Evolutionary conservation across 2,888 invertebrate species (phyloP).

Genomic region (Tetragnatha montana): DNA sequence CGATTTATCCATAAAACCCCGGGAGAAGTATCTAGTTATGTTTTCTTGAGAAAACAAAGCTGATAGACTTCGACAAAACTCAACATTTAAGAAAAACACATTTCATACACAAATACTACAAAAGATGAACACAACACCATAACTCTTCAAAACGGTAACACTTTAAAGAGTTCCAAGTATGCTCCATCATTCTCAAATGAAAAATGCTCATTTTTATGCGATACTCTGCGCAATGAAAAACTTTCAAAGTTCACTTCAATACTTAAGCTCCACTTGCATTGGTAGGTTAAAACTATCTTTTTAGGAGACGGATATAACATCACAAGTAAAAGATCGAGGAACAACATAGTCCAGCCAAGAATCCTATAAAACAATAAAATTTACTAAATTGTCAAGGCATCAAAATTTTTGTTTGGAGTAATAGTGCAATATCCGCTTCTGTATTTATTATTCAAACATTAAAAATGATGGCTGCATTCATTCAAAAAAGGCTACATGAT

Average conservation of each 20-base stretch:
- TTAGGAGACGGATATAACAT: conserved; percentile 52
- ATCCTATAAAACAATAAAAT: conserved; percentile 37
- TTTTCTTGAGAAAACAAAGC: no score
- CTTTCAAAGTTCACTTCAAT: neutral
- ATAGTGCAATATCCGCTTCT: neutral
- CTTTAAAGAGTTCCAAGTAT: neutral
- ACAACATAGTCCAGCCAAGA: conserved; percentile 66
- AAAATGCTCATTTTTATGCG: neutral
- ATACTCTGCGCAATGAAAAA: neutral
- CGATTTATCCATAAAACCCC: no score
- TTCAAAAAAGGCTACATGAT: no score
- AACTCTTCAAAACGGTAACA: neutral
- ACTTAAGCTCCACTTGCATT: neutral
- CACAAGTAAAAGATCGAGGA: conserved; percentile 61
- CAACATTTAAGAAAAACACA: neutral
- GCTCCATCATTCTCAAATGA: neutral
- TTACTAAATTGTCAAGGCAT: neutral
- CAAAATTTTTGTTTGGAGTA: neutral
- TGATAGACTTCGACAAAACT: no score
- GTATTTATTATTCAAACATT: no score
- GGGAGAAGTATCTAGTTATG: no score
- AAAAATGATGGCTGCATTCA: no score
- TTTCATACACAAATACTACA: neutral
- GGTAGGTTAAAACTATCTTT: neutral
- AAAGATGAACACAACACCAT: neutral